Evolutionary conservation across 2,888 invertebrate species (phyloP).

Genomic region (Meloe dianella): DNA sequence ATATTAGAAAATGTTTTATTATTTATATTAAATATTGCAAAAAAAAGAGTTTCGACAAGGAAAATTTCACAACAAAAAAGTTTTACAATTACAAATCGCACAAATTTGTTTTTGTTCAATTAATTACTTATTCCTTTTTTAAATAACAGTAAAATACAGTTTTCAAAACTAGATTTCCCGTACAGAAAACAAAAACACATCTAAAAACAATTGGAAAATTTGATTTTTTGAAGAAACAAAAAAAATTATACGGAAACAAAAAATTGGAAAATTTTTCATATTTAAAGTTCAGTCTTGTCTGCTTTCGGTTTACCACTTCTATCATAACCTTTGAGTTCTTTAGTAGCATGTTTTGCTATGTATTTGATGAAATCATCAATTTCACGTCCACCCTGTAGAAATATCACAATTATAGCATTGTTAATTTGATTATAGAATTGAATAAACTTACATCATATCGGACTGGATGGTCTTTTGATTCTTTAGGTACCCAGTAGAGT

Average conservation of each 20-base stretch:
- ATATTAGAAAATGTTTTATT: constrained; percentile 5
- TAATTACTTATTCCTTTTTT: too few species aligned
- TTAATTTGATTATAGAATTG: neutral
- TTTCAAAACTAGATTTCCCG: neutral
- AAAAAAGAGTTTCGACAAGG: neutral
- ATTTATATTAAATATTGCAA: constrained; percentile 8
- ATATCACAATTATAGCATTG: constrained; percentile 11
- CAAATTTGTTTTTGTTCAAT: neutral
- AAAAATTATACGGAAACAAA: neutral
- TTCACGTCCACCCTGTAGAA: constrained; percentile 89
- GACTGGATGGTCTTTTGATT: constrained; percentile 76
- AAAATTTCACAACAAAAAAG: constrained; percentile 6
- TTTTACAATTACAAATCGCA: neutral
- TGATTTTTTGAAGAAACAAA: neutral
- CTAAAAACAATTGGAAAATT: too few species aligned
- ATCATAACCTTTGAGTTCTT: constrained; percentile 86
- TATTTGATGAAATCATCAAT: constrained; percentile 94
- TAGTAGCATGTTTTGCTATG: constrained; percentile 88
- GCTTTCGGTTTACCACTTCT: constrained; percentile 75
- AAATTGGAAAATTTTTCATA: too few species aligned
- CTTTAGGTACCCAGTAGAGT: constrained; percentile 92
- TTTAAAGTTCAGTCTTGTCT: constrained; percentile 68
- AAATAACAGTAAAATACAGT: neutral
- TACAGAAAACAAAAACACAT: neutral
- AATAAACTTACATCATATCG: constrained; percentile 76